These are phyloP conservation scores for Trogon melanurus DNA, from an alignment of 2,113 vertebrate species.

Conservation along the genomic window DNA sequence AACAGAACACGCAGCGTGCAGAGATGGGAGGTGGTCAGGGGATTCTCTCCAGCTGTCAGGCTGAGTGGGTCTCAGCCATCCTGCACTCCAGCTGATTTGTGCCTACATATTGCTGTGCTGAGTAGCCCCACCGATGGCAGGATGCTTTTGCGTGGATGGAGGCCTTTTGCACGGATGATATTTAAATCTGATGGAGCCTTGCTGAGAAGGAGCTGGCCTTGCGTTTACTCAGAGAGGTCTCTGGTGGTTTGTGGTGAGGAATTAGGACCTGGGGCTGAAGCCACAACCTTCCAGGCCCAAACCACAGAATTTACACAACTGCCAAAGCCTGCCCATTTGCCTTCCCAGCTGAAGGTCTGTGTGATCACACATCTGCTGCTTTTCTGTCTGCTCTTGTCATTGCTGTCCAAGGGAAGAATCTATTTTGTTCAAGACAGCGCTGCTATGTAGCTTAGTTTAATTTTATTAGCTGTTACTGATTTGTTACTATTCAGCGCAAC, in stretches of 20 bases:
- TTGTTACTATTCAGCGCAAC: not conserved
- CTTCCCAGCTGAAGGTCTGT: not conserved
- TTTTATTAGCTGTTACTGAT: not conserved
- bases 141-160: not conserved
- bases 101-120: not conserved
- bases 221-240: not conserved
- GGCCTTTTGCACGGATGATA: not conserved
- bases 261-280: slow-evolving; percentile 11
- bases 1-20: not conserved
- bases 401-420: not conserved
- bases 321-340: not conserved
- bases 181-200: not conserved
- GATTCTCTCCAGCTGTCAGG: not conserved
- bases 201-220: not conserved
- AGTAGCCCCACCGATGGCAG: not conserved
- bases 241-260: slow-evolving; percentile 44
- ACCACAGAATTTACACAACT: slow-evolving; percentile 29
- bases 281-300: slow-evolving; percentile 29
- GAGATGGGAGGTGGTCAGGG: not conserved
- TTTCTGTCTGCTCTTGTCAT: not conserved
- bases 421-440: not conserved
- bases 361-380: not conserved
- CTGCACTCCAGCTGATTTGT: accelerated
- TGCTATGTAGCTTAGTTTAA: not conserved
- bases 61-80: not conserved